These are phyloP conservation scores for Cacatua alba DNA, from an alignment of 2,113 vertebrate genomes.

Conservation along the genomic window DNA sequence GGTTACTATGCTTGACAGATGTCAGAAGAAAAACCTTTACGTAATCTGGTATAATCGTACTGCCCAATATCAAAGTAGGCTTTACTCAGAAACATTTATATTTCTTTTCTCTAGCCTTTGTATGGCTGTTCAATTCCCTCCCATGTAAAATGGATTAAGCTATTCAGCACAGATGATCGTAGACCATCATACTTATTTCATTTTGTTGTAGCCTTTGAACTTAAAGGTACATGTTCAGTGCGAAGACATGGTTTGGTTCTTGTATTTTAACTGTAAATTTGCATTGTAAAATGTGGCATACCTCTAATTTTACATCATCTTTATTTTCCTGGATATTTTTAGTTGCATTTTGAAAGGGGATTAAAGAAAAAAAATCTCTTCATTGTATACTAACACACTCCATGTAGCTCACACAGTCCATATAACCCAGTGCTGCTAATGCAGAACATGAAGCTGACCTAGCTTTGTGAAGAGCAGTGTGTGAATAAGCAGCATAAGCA, in stretches of 20 bases:
- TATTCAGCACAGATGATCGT: neutral
- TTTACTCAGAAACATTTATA: neutral
- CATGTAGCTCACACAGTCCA: neutral
- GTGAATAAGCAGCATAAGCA: constrained; percentile 16
- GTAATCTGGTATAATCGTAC: constrained; percentile 51
- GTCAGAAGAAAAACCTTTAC: constrained; percentile 38
- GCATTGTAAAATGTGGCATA: neutral
- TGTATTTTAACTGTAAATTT: neutral
- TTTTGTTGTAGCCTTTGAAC: neutral
- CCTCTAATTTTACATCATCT: neutral
- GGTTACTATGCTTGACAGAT: constrained; percentile 60
- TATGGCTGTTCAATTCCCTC: neutral
- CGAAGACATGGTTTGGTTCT: neutral
- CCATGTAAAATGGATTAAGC: neutral
- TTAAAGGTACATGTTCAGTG: neutral
- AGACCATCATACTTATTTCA: neutral
- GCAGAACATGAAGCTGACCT: neutral
- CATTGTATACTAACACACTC: neutral
- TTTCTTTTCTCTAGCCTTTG: constrained; percentile 12
- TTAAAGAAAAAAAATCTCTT: neutral
- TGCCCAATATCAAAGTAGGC: neutral
- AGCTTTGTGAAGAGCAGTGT: neutral
- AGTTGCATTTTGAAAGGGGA: neutral
- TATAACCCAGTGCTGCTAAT: neutral
- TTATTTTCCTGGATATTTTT: neutral